Evolutionary conservation across 2,888 invertebrate genomes (phyloP).

Genomic region (Allophyes oxyacanthae): DNA sequence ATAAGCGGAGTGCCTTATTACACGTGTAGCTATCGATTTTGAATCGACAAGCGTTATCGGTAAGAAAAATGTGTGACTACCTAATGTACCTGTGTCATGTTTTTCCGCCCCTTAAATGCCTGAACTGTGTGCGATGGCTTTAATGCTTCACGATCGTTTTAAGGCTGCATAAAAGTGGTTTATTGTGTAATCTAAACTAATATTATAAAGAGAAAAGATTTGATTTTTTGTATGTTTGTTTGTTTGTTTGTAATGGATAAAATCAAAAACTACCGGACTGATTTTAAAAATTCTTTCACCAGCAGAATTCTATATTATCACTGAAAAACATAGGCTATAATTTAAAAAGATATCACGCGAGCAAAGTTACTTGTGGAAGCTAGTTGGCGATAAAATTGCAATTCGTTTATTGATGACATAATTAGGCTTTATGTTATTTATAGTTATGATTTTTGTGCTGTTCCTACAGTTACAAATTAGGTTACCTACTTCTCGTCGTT

Average conservation of each 20-base stretch:
- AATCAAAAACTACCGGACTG: no score
- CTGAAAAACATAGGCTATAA: no score
- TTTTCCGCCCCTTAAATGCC: slow-evolving; percentile 26
- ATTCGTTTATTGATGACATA: slow-evolving; percentile 1
- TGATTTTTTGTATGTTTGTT: not conserved
- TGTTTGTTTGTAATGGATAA: no score
- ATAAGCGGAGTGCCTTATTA: slow-evolving; percentile 53
- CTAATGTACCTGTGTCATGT: slow-evolving; percentile 24
- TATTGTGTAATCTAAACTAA: slow-evolving; percentile 26
- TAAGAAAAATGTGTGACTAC: slow-evolving; percentile 28
- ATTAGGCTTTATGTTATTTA: no score
- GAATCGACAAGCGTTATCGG: slow-evolving; percentile 29
- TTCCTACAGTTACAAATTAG: no score
- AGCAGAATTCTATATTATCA: no score
- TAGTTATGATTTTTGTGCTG: no score
- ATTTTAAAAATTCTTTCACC: no score
- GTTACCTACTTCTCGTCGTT: no score
- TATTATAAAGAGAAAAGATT: no score
- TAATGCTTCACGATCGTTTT: slow-evolving; percentile 32
- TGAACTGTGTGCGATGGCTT: slow-evolving; percentile 12
- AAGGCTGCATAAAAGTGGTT: slow-evolving; percentile 34
- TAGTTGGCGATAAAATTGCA: slow-evolving; percentile 21
- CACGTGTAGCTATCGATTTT: slow-evolving; percentile 36
- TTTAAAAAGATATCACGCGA: no score
- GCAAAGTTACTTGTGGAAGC: no score